phyloP scores from a whole-genome alignment of 2,888 invertebrate species.

The Lithophane leautieri region DNA sequence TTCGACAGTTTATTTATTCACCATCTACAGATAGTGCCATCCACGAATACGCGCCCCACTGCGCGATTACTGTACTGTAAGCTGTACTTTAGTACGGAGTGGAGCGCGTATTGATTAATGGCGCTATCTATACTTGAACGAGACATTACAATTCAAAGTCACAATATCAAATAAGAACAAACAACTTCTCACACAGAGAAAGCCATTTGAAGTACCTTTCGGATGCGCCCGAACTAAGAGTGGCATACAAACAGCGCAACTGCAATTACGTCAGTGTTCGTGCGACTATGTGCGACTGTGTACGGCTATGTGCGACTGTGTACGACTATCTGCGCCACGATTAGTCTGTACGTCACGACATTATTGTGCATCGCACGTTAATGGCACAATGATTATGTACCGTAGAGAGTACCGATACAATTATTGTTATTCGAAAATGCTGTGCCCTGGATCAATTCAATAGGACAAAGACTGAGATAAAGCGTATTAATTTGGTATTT shows the following conservation, averaged over 20 bases:
- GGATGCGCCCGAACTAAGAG: conserved; percentile 33
- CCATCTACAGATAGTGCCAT: too few species aligned
- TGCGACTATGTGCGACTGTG: not conserved
- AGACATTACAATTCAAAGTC: conserved; percentile 2
- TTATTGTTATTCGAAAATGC: not conserved
- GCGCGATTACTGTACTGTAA: too few species aligned
- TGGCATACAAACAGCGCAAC: conserved; percentile 36
- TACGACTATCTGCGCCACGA: not conserved
- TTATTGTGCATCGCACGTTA: conserved; percentile 17
- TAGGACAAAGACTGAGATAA: not conserved
- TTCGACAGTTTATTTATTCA: not conserved
- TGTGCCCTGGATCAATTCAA: not conserved
- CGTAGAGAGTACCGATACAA: conserved; percentile 12
- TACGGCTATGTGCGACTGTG: not conserved
- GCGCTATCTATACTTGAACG: not conserved
- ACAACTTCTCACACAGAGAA: conserved; percentile 6
- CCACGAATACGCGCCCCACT: too few species aligned
- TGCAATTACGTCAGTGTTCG: conserved; percentile 13
- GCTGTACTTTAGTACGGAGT: too few species aligned
- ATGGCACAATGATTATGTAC: not conserved
- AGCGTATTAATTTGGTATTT: not conserved
- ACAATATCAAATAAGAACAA: conserved; percentile 19
- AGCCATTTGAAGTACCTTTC: conserved; percentile 31
- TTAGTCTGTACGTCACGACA: not conserved
- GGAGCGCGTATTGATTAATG: too few species aligned